Evolutionary conservation across 1,140 invertebrate genomes (phyloP).

Genomic region (Cepaea nemoralis): DNA sequence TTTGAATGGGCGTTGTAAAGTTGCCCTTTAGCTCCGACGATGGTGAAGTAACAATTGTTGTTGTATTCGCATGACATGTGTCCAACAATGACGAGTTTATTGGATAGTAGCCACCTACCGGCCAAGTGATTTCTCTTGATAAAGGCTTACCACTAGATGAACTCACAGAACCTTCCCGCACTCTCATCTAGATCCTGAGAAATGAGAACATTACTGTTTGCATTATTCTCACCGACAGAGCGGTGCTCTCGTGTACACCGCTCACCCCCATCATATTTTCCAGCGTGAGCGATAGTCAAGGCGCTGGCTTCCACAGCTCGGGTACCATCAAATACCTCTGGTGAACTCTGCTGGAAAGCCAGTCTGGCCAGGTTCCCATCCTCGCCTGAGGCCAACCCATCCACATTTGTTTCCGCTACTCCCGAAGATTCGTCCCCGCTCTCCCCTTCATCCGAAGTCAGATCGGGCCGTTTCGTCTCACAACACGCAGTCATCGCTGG

Average conservation of each 20-base stretch:
- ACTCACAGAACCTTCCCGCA: neutral
- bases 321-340: neutral
- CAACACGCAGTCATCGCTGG: neutral
- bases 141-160: neutral
- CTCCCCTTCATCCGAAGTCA: neutral
- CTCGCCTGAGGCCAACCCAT: neutral
- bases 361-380: neutral
- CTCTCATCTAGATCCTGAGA: neutral
- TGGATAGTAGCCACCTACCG: neutral
- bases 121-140: neutral
- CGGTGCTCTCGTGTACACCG: neutral
- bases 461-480: neutral
- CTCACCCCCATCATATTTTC: neutral
- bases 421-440: neutral
- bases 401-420: neutral
- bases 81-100: too few relatives aligned
- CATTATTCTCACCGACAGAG: neutral
- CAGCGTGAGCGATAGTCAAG: neutral
- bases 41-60: too few relatives aligned
- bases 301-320: neutral
- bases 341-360: neutral
- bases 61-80: too few relatives aligned
- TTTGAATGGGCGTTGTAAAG: too few relatives aligned
- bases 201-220: neutral
- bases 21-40: too few relatives aligned